Evolutionary conservation across 2,113 vertebrate species (phyloP).

Genomic region (Gavialis gangeticus): DNA sequence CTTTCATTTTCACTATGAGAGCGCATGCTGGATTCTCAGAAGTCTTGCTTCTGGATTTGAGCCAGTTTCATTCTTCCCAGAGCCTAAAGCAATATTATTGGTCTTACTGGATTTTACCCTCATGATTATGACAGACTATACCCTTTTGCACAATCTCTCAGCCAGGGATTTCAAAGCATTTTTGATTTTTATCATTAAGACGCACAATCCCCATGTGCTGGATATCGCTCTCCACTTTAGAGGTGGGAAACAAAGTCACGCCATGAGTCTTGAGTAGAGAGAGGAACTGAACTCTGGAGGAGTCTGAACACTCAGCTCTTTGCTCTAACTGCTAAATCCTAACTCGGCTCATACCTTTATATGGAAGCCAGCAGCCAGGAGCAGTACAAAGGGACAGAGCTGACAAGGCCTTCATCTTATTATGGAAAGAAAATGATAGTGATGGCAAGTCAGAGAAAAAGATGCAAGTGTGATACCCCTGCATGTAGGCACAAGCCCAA

Average conservation of each 20-base stretch:
- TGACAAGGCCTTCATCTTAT: background rate
- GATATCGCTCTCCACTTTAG: no score
- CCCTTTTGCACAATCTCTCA: background rate
- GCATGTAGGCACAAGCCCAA: background rate
- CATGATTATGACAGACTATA: background rate
- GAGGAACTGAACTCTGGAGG: background rate
- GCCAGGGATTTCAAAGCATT: background rate
- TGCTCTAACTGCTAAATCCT: no score
- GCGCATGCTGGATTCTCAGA: background rate
- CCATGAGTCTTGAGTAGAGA: background rate
- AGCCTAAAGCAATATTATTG: background rate
- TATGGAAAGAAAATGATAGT: background rate
- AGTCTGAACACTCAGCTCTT: background rate
- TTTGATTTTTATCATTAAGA: background rate
- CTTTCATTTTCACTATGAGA: background rate
- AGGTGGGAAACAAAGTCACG: no score
- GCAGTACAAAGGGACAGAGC: background rate
- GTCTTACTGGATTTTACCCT: background rate
- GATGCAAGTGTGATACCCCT: background rate
- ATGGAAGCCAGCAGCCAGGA: background rate
- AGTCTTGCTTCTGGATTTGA: background rate
- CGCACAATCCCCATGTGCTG: background rate
- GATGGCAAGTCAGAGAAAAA: background rate
- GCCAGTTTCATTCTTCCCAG: background rate
- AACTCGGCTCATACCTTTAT: background rate